Percentiles rank a stretch among this genome's conserved stretches.
phyloP scores from a whole-genome alignment of 2,888 invertebrate genomes.

The Lypha dubia region DNA sequence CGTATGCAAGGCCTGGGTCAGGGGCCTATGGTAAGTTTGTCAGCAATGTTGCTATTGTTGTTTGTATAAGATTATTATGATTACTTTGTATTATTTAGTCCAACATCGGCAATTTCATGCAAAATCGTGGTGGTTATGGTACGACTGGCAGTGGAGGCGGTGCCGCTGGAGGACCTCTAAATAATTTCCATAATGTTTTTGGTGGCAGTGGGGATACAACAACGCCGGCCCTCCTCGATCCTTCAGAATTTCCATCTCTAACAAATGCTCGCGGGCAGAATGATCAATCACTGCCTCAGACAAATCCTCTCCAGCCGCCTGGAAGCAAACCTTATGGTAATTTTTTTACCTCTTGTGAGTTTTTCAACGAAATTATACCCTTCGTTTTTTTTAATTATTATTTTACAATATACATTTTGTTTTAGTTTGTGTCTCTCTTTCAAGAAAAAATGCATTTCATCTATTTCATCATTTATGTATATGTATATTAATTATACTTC shows the following conservation, averaged over 20 bases:
- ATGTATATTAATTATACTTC: not conserved
- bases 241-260: conserved; percentile 96
- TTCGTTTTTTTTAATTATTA: conserved; percentile 69
- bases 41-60: not conserved
- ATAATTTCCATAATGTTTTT: conserved; percentile 92
- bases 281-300: conserved; percentile 90
- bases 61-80: not conserved
- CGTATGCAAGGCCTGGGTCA: conserved; percentile 85
- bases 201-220: conserved; percentile 89
- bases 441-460: conserved; percentile 36
- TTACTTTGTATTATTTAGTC: conserved; percentile 83
- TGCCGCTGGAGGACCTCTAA: conserved; percentile 86
- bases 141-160: conserved; percentile 86
- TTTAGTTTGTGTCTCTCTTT: conserved; percentile 74
- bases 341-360: conserved; percentile 84
- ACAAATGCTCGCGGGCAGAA: conserved; percentile 92
- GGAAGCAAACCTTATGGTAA: conserved; percentile 96
- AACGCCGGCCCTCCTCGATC: conserved; percentile 94
- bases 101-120: conserved; percentile 87
- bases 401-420: conserved; percentile 67
- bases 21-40: conserved; percentile 82
- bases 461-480: conserved; percentile 15
- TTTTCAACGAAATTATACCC: conserved; percentile 79
- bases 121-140: conserved; percentile 85
- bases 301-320: conserved; percentile 93